Evolutionary conservation across 2,797 vertebrate species (phyloP).

Genomic region (Columba guinea): DNA sequence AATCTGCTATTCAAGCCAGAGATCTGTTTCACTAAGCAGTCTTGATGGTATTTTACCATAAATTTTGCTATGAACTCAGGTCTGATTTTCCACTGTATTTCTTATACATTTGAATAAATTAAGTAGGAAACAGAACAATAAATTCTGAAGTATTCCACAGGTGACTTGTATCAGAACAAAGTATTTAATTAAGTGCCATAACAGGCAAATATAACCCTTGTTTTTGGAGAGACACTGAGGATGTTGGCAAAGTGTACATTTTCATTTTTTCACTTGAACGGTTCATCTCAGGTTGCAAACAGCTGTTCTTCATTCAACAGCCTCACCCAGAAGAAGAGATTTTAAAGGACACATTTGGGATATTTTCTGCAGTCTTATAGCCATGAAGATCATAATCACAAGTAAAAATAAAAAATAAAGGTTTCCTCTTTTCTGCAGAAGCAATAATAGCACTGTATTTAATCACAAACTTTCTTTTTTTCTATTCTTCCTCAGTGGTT

Average conservation of each 20-base stretch:
- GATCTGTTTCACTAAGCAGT: neutral
- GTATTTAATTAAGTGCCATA: neutral
- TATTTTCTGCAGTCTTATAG: neutral
- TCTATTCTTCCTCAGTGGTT: neutral
- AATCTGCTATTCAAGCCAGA: neutral
- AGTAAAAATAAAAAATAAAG: neutral
- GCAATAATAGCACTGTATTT: neutral
- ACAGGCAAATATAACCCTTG: neutral
- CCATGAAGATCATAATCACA: neutral
- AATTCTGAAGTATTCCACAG: slow-evolving; percentile 1
- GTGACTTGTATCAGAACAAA: neutral
- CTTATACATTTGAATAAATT: neutral
- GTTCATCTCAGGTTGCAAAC: slow-evolving; percentile 7
- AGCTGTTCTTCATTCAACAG: slow-evolving; percentile 32
- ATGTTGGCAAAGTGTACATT: neutral
- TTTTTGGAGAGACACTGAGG: neutral
- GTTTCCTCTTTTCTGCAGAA: neutral
- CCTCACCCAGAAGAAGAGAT: neutral
- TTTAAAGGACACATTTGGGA: neutral
- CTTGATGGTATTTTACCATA: neutral
- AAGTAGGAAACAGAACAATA: neutral
- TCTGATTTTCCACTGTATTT: neutral
- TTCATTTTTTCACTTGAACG: slow-evolving; percentile 7
- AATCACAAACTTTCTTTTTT: neutral
- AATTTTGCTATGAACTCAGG: neutral